Conservation (phyloP, 2,888 invertebrate genomes). For the Silvanus unidentatus region DNA sequence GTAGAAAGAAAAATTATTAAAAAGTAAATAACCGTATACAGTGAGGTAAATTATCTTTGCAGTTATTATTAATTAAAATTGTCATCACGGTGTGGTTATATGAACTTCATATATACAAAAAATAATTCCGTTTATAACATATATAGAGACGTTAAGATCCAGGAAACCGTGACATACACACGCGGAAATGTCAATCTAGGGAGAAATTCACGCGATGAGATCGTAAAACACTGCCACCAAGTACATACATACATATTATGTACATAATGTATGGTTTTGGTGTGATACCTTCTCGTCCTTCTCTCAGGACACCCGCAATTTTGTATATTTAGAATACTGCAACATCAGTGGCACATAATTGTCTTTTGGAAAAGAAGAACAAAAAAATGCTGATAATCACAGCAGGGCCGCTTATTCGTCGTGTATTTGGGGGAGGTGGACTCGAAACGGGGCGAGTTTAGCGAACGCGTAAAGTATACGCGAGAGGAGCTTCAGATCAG, state of each 20-base stretch:
- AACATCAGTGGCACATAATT: no score
- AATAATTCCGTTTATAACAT: no score
- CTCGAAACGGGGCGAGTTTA: no score
- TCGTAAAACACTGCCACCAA: conserved; percentile 19
- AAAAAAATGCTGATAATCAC: no score
- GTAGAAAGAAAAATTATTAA: no score
- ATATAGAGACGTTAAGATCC: not conserved
- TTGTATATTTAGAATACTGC: no score
- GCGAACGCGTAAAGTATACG: not conserved
- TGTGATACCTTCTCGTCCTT: not conserved
- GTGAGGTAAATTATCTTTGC: conserved; percentile 21
- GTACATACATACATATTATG: no score
- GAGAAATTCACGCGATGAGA: conserved; percentile 24
- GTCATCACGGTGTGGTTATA: conserved; percentile 21
- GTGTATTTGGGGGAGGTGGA: no score
- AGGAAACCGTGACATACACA: conserved; percentile 14
- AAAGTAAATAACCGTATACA: conserved; percentile 16
- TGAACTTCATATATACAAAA: no score
- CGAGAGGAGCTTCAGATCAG: conserved; percentile 6
- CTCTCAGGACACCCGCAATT: no score
- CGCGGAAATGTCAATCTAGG: conserved; percentile 27
- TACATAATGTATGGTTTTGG: not conserved
- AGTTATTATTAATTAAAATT: conserved; percentile 21
- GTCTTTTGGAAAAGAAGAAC: no score
- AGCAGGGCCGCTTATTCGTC: no score